These are phyloP conservation scores for Lepus timidus DNA, from an alignment of 2,113 vertebrate species.

Conservation along the genomic window DNA sequence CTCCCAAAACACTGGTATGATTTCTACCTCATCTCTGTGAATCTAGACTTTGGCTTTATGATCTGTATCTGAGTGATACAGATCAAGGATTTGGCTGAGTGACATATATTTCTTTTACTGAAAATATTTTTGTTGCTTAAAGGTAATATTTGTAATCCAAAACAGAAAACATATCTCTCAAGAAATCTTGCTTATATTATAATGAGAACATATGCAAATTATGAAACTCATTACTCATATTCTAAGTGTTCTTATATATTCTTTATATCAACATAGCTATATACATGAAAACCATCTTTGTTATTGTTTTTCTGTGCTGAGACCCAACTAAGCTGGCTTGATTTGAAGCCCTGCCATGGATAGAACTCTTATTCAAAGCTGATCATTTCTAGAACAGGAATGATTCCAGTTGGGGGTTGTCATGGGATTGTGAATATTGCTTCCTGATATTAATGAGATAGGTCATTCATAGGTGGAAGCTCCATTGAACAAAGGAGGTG, in stretches of 20 bases:
- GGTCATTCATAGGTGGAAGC: background rate
- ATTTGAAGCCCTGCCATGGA: background rate
- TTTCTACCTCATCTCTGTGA: background rate
- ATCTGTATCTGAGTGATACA: background rate
- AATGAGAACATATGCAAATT: background rate
- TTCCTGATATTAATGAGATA: background rate
- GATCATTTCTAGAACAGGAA: background rate
- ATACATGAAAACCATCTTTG: background rate
- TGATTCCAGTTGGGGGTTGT: background rate
- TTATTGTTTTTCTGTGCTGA: background rate
- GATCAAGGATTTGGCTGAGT: background rate
- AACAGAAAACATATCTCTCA: background rate
- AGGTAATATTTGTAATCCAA: background rate
- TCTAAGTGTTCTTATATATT: background rate
- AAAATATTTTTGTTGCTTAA: constrained; percentile 42
- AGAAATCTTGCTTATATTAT: constrained; percentile 18
- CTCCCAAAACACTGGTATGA: background rate
- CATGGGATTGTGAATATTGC: background rate
- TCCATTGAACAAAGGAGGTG: background rate
- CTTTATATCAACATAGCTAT: background rate
- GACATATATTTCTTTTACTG: background rate
- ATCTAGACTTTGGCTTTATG: background rate
- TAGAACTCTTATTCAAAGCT: background rate
- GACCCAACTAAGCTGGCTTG: background rate
- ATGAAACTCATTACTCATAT: background rate